Conservation (phyloP, 2,888 invertebrate species). For the Pyrocoelia pectoralis region DNA sequence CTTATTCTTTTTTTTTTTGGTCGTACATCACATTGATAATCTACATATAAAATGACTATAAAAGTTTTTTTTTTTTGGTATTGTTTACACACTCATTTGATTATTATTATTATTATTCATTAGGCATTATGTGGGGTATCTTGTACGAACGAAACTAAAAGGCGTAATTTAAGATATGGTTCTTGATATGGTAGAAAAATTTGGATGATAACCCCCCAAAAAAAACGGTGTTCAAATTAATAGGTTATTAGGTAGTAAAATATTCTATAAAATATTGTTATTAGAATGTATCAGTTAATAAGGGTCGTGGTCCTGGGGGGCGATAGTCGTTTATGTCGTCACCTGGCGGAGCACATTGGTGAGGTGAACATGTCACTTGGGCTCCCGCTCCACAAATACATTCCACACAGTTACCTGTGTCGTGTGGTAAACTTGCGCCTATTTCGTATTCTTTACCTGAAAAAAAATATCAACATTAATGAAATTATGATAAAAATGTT, state of each 20-base stretch:
- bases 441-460: slow-evolving; percentile 70
- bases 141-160: background rate
- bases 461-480: background rate
- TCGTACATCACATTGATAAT: slow-evolving; percentile 36
- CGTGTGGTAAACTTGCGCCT: slow-evolving; percentile 72
- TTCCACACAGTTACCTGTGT: slow-evolving; percentile 75
- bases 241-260: no score
- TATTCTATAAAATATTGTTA: slow-evolving; percentile 17
- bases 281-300: slow-evolving; percentile 47
- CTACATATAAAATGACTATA: slow-evolving; percentile 36
- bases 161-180: slow-evolving; percentile 3
- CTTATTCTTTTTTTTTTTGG: slow-evolving; percentile 25
- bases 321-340: slow-evolving; percentile 58
- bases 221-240: no score
- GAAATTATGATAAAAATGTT: background rate
- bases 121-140: background rate
- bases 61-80: slow-evolving; percentile 22
- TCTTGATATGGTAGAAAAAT: slow-evolving; percentile 5
- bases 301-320: slow-evolving; percentile 50
- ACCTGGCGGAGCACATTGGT: slow-evolving; percentile 57
- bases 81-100: slow-evolving; percentile 28
- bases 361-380: slow-evolving; percentile 58
- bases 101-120: slow-evolving; percentile 12
- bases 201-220: background rate
- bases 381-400: slow-evolving; percentile 71